Evolutionary conservation across 1,140 invertebrate genomes (phyloP).

Genomic region (Aphaenogaster rudis): DNA sequence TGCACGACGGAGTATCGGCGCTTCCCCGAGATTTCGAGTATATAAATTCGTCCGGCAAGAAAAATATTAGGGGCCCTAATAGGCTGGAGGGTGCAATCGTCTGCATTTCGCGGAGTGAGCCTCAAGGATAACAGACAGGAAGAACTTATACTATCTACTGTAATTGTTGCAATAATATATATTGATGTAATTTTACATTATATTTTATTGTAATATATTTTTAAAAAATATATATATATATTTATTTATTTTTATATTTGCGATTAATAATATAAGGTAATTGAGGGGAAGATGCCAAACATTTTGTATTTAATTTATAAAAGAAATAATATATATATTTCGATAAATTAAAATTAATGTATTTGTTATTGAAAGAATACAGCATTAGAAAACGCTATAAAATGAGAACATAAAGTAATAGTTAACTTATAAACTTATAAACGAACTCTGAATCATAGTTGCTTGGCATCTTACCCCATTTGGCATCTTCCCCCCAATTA

Average conservation of each 20-base stretch:
- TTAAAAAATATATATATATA: neutral
- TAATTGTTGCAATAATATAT: neutral
- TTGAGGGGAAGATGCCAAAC: too few species aligned
- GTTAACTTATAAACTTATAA: too few species aligned
- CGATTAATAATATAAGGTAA: neutral
- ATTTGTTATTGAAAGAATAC: too few species aligned
- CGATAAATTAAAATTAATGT: too few species aligned
- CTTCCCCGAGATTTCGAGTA: neutral
- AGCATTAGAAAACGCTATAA: too few species aligned
- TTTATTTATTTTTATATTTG: conserved; percentile 3
- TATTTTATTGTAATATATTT: neutral
- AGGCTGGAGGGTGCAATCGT: neutral
- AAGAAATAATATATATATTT: too few species aligned
- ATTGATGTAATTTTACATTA: neutral
- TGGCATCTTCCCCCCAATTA: too few species aligned
- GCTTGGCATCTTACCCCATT: too few species aligned
- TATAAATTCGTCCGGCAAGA: conserved; percentile 3
- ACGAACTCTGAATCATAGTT: too few species aligned
- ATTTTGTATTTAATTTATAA: too few species aligned
- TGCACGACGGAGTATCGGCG: neutral
- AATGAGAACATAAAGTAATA: too few species aligned
- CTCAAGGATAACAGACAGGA: neutral
- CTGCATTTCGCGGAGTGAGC: neutral
- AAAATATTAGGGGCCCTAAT: neutral
- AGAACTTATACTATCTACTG: neutral